These are phyloP conservation scores for Tetrax tetrax DNA, from an alignment of 2,113 vertebrate genomes.

Conservation along the genomic window DNA sequence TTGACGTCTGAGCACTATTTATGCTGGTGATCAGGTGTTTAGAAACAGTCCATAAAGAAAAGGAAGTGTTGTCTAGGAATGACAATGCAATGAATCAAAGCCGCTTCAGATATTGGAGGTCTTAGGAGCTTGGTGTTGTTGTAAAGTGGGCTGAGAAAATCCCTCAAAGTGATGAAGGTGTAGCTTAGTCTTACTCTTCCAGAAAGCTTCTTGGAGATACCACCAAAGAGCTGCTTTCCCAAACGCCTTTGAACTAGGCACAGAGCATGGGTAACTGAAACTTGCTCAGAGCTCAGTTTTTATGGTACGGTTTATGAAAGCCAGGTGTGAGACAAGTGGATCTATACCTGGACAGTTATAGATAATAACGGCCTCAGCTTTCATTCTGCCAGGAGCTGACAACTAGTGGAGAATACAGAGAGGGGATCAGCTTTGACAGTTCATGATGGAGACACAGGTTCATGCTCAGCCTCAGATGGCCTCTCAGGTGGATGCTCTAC, in stretches of 20 bases:
- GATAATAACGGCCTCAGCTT: background rate
- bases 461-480: no score
- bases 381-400: background rate
- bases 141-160: background rate
- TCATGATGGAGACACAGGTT: background rate
- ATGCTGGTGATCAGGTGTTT: background rate
- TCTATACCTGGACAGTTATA: background rate
- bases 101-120: background rate
- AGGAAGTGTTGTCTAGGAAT: background rate
- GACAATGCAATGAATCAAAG: background rate
- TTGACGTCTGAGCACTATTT: background rate
- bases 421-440: background rate
- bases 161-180: fast-evolving
- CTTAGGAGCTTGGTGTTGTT: background rate
- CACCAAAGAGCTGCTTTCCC: background rate
- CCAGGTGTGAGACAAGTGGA: background rate
- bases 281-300: background rate
- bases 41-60: background rate
- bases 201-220: background rate
- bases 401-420: background rate
- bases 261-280: background rate
- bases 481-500: no score
- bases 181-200: background rate
- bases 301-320: background rate
- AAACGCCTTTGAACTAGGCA: background rate